These are phyloP conservation scores for Bellardia bayeri DNA, from an alignment of 2,888 invertebrate genomes.

Conservation along the genomic window DNA sequence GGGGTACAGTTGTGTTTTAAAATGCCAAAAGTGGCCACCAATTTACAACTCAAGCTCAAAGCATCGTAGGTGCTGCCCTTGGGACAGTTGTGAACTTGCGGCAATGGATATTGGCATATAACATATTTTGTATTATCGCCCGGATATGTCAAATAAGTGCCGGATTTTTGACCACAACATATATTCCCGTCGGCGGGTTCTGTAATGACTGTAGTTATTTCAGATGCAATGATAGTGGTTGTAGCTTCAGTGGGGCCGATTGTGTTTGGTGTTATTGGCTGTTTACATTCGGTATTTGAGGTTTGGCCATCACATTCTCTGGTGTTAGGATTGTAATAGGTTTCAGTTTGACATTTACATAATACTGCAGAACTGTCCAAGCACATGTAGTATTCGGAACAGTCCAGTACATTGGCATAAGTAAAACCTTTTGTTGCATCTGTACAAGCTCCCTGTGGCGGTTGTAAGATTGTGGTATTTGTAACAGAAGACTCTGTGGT, in stretches of 20 bases:
- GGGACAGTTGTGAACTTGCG: constrained; percentile 66
- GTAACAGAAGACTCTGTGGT: not conserved
- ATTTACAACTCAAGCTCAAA: constrained; percentile 68
- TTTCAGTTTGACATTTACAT: constrained; percentile 2
- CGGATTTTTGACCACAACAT: constrained; percentile 66
- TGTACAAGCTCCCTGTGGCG: constrained; percentile 11
- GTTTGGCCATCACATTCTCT: constrained; percentile 26
- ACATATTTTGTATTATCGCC: constrained; percentile 72
- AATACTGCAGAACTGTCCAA: constrained; percentile 3
- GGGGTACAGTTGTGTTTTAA: constrained; percentile 26
- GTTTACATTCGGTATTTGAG: constrained; percentile 39
- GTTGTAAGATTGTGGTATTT: not conserved
- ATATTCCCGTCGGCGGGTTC: constrained; percentile 62
- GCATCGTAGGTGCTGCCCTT: constrained; percentile 70
- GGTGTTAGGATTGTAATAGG: constrained; percentile 47
- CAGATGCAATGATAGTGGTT: not conserved
- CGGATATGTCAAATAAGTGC: constrained; percentile 72
- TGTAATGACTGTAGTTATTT: constrained; percentile 19
- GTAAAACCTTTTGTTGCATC: constrained; percentile 34
- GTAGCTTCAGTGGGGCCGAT: not conserved
- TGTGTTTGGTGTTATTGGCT: not conserved
- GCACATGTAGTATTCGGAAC: constrained; percentile 54
- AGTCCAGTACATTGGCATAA: constrained; percentile 23
- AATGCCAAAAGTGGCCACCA: not conserved
- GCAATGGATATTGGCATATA: constrained; percentile 72